Evolutionary conservation across 2,797 vertebrate genomes (phyloP), one percentile per base, ranked within the genome.

Genomic region (Chaetophractus vellerosus): DNA sequence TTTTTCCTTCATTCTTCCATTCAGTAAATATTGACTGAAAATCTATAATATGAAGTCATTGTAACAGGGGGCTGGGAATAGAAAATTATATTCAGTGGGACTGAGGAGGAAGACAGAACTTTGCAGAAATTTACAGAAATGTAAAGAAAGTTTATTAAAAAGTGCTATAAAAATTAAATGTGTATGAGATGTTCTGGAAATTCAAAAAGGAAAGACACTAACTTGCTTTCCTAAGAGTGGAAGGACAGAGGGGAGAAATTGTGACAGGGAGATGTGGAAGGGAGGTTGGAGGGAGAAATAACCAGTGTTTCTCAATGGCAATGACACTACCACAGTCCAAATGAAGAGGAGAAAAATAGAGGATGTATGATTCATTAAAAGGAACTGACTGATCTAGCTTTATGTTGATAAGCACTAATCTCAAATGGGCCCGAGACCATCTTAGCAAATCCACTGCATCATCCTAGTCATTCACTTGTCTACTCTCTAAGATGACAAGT

Each of bases 11-110:
- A 28, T 59, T 92, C 38, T 31, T 90, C 50, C 6, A 74, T 72
- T 90, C 50, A 36, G 50, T 63, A 88, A 90, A 76, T 11, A 88
- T 71, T 90, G 55, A 80, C 19, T 48, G 74, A 71, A 89, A 76
- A 31, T 64, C 31, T 88, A 26, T 48, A 88, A 41, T 31, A 72
- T 55, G 55, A 88, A 76, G 72, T 55, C 16, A 80, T 38, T 66
- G 55, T 28, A 78, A 11, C 15, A 68, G 36, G 11, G 15, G 28
- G 1, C 52, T 74, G 14, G 28, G 21, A 63, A 64, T 24, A 74
- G 66, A 86, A 79, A 90, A 80, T 18, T 21, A 68, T 68, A 3
- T 36, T 36, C 0, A 38, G 14, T 41, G 2, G 21, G n/a, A 7
- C 9, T 85, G 41, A 95, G 12, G 11, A 52, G 80, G 33, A 33